Evolutionary conservation across 2,797 vertebrate species (phyloP).

Genomic region (Mionectes olivaceus): DNA sequence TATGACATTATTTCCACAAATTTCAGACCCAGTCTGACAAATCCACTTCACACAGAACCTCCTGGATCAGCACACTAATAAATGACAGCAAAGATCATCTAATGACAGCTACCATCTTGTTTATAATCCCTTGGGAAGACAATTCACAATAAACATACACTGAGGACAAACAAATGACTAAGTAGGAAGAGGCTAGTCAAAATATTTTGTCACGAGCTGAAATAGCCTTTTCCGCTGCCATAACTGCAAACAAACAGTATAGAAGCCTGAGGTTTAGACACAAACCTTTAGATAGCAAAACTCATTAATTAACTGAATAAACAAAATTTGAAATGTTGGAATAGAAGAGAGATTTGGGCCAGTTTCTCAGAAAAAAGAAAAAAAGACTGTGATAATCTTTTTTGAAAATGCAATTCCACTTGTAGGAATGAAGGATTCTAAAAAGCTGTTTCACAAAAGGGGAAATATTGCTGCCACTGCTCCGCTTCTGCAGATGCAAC

Average conservation of each 20-base stretch:
- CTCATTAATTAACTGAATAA: not conserved
- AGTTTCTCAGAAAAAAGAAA: not conserved
- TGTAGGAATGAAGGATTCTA: not conserved
- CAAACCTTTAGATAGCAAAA: not conserved
- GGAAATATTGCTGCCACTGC: not conserved
- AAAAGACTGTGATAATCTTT: not conserved
- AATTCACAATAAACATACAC: constrained; percentile 2
- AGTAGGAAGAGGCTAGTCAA: constrained; percentile 28
- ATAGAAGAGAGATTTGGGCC: not conserved
- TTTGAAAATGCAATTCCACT: not conserved
- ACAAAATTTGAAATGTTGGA: not conserved
- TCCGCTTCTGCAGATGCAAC: not conserved
- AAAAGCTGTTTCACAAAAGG: not conserved
- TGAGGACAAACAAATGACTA: constrained; percentile 33
- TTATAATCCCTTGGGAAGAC: constrained; percentile 2
- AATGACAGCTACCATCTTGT: not conserved
- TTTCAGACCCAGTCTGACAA: constrained; percentile 9
- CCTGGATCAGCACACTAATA: not conserved
- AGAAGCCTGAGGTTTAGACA: not conserved
- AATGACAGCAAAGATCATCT: not conserved
- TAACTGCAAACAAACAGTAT: not conserved
- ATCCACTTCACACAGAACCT: not conserved
- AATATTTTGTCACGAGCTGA: constrained; percentile 38
- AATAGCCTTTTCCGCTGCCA: not conserved
- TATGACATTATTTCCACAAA: constrained; percentile 5